Evolutionary conservation across 2,797 vertebrate genomes (phyloP).

Genomic region (Rhinophrynus dorsalis): DNA sequence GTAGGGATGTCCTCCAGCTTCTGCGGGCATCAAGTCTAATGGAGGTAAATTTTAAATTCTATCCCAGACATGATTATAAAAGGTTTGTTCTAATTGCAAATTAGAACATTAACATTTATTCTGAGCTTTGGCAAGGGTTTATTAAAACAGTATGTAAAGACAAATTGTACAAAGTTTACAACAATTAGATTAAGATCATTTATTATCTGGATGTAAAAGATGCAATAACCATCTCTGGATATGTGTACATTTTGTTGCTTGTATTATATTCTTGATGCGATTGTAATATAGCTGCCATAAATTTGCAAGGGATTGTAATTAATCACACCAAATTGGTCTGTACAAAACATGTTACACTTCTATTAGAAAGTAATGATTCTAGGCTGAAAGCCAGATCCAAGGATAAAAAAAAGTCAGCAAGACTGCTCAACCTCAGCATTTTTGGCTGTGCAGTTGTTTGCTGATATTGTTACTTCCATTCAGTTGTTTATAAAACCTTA

Average conservation of each 20-base stretch:
- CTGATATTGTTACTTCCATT: background rate
- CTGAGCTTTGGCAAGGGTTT: background rate
- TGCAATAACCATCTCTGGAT: background rate
- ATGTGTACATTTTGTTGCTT: background rate
- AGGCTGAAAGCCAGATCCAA: conserved; percentile 19
- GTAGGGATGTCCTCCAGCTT: background rate
- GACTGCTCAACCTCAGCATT: conserved; percentile 22
- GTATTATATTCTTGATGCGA: conserved; percentile 1
- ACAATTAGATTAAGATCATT: background rate
- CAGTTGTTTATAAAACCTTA: background rate
- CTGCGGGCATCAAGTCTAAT: background rate
- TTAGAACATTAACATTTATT: background rate
- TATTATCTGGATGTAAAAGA: background rate
- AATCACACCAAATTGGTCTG: conserved; percentile 29
- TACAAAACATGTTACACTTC: conserved; percentile 37
- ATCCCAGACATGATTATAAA: background rate
- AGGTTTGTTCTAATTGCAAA: background rate
- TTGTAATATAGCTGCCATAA: conserved; percentile 9
- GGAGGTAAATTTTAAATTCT: background rate
- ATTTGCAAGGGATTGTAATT: conserved; percentile 3
- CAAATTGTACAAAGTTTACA: no score
- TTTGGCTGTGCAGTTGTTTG: background rate
- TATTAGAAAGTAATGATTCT: conserved; percentile 31
- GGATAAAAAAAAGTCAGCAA: conserved; percentile 23
- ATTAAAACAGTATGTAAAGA: background rate